Percentiles rank a stretch among this genome's conserved stretches.
Evolutionary conservation across 2,888 invertebrate species (phyloP).

Genomic region (Drosophila conformis): DNA sequence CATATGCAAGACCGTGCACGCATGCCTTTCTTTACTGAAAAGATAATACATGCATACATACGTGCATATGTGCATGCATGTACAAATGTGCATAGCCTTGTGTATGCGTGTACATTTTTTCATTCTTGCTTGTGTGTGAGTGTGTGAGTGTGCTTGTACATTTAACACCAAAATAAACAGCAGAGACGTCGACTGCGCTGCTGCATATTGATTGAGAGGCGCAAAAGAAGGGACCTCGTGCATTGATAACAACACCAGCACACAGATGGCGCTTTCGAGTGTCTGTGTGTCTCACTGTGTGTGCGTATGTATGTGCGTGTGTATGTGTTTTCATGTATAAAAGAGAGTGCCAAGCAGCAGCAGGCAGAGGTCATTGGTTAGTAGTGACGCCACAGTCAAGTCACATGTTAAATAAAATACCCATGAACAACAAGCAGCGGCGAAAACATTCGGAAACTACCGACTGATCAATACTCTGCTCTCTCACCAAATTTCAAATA

Average conservation of each 20-base stretch:
- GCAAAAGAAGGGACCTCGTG: conserved; percentile 17
- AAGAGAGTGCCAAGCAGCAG: conserved; percentile 9
- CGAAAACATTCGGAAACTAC: neutral
- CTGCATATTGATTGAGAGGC: conserved; percentile 29
- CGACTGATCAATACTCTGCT: conserved; percentile 16
- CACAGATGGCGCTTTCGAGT: conserved; percentile 20
- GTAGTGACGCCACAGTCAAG: conserved; percentile 39
- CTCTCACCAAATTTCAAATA: neutral
- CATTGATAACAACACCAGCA: conserved; percentile 46
- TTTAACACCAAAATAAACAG: conserved; percentile 31
- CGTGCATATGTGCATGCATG: neutral
- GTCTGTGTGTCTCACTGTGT: neutral
- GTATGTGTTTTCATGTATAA: conserved; percentile 3
- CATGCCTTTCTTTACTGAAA: neutral
- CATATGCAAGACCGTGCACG: conserved; percentile 1
- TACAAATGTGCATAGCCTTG: conserved; percentile 1
- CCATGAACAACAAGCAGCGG: conserved; percentile 1
- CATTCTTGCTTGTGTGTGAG: neutral
- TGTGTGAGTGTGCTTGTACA: conserved; percentile 8
- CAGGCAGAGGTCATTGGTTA: conserved; percentile 51
- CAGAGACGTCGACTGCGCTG: conserved; percentile 28
- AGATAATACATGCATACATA: neutral
- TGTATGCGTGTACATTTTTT: conserved; percentile 2
- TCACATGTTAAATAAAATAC: conserved; percentile 38
- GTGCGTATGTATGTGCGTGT: neutral